Percentiles rank a stretch among this genome's conserved stretches.
phyloP scores from a whole-genome alignment of 2,888 invertebrate genomes.

The Ecliptopera silaceata region DNA sequence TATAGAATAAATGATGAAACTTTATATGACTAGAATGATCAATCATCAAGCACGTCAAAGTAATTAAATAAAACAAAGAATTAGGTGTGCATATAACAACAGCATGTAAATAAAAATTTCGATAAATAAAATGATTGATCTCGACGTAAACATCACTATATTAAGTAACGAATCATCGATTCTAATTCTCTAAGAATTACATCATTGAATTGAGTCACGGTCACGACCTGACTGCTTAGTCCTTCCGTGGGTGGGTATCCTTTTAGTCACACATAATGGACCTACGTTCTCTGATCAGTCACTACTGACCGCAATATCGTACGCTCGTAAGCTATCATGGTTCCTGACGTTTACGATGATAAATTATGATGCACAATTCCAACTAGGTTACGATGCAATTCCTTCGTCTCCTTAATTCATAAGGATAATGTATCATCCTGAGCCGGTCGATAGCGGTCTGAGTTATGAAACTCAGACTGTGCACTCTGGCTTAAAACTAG shows the following conservation, averaged over 20 bases:
- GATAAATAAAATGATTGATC: background rate
- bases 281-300: conserved; percentile 46
- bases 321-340: conserved; percentile 16
- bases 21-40: too few relatives aligned
- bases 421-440: conserved; percentile 33
- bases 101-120: background rate
- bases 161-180: conserved; percentile 64
- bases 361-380: conserved; percentile 36
- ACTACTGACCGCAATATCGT: conserved; percentile 65
- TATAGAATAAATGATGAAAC: too few relatives aligned
- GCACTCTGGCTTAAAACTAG: too few relatives aligned
- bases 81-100: too few relatives aligned
- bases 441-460: too few relatives aligned
- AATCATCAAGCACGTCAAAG: too few relatives aligned
- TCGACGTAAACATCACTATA: conserved; percentile 51
- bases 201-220: conserved; percentile 79
- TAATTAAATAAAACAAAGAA: too few relatives aligned
- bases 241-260: conserved; percentile 71
- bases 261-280: conserved; percentile 68
- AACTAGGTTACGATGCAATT: conserved; percentile 29
- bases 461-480: too few relatives aligned
- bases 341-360: conserved; percentile 51
- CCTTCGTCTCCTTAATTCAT: conserved; percentile 43
- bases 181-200: conserved; percentile 70
- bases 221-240: conserved; percentile 61